Conservation (phyloP, 2,113 vertebrate genomes). For the Silurus meridionalis region DNA sequence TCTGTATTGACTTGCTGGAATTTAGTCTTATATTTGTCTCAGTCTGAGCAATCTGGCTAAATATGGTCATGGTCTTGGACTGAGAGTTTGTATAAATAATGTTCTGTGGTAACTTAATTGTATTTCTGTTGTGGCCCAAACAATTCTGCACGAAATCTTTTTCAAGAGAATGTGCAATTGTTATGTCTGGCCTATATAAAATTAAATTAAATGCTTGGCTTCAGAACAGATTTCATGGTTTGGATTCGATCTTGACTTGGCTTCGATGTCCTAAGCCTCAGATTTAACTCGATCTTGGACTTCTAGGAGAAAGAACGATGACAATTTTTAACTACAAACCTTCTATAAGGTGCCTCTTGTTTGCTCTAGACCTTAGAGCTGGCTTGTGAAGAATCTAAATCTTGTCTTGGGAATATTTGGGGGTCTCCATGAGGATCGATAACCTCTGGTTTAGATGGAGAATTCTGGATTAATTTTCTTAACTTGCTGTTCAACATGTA, state of each 20-base stretch:
- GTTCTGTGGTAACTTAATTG: neutral
- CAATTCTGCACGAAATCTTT: neutral
- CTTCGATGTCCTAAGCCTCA: neutral
- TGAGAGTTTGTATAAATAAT: neutral
- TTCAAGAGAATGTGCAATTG: neutral
- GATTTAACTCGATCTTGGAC: neutral
- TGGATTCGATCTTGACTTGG: neutral
- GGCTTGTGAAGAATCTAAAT: neutral
- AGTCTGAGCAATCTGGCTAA: neutral
- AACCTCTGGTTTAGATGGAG: neutral
- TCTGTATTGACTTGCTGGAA: neutral
- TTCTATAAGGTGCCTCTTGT: neutral
- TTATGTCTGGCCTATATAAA: neutral
- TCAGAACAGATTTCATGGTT: neutral
- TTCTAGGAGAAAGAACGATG: neutral
- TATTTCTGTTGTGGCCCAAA: neutral
- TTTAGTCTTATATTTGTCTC: neutral
- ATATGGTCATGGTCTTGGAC: neutral
- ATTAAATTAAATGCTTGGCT: neutral
- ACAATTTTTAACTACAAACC: neutral
- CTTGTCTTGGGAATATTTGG: neutral
- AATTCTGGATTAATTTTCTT: neutral
- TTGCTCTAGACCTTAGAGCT: neutral
- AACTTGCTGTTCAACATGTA: neutral
- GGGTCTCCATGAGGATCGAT: neutral